These are phyloP conservation scores for Egretta garzetta DNA, from an alignment of 2,113 vertebrate genomes.

Conservation along the genomic window DNA sequence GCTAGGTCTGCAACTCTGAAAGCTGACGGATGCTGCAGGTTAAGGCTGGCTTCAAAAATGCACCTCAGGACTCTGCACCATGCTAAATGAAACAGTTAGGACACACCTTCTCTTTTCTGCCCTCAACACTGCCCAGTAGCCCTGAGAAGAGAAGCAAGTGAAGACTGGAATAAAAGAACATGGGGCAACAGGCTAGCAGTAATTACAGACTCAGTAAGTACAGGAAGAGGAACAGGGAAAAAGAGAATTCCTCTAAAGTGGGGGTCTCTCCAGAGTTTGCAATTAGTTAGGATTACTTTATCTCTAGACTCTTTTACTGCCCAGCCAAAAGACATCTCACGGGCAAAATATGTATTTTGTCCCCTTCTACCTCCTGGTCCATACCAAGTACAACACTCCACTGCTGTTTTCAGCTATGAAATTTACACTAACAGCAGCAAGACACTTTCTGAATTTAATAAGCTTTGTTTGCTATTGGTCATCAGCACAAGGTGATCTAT, in stretches of 20 bases:
- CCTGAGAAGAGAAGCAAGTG: background rate
- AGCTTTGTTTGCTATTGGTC: too few relatives aligned
- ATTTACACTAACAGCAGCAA: background rate
- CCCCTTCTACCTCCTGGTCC: background rate
- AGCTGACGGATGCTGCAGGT: background rate
- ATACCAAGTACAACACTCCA: background rate
- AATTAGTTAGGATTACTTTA: background rate
- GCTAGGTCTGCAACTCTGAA: background rate
- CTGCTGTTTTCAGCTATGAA: background rate
- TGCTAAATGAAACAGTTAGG: background rate
- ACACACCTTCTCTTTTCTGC: accelerated
- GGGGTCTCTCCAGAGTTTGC: background rate
- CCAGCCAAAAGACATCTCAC: background rate
- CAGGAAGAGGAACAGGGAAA: background rate
- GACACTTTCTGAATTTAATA: background rate
- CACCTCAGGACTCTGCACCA: background rate
- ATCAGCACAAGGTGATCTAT: background rate
- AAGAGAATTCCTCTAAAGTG: background rate
- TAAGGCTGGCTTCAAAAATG: background rate
- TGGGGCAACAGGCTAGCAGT: background rate
- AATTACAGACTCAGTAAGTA: background rate
- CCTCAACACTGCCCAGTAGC: background rate
- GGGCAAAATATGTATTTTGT: background rate
- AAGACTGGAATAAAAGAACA: background rate
- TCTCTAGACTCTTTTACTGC: background rate